Percentiles rank a stretch among this genome's conserved stretches.
phyloP scores from a whole-genome alignment of 2,888 invertebrate genomes.

The Altica lythri region DNA sequence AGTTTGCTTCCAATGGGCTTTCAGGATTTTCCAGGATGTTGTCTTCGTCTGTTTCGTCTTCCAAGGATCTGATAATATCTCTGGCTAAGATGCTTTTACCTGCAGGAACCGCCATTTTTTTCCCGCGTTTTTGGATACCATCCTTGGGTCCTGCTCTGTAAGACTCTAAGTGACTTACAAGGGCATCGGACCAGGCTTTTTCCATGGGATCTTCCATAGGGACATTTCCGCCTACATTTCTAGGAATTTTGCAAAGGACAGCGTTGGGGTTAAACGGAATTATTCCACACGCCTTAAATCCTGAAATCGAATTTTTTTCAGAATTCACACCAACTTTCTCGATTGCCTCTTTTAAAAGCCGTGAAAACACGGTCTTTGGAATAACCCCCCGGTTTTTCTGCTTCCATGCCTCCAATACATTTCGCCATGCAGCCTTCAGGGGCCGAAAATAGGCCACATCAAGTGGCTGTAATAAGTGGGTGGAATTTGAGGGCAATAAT shows the following conservation, averaged over 20 bases:
- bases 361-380: slow-evolving; percentile 6
- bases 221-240: not conserved
- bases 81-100: slow-evolving; percentile 10
- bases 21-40: not conserved
- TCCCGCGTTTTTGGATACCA: slow-evolving; percentile 5
- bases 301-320: slow-evolving; percentile 12
- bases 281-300: slow-evolving; percentile 19
- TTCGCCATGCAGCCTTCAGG: not conserved
- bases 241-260: slow-evolving; percentile 7
- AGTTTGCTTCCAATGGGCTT: not conserved
- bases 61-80: slow-evolving; percentile 1
- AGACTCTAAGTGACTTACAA: slow-evolving; percentile 8
- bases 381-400: not conserved
- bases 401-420: slow-evolving; percentile 5
- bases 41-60: slow-evolving; percentile 7
- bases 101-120: slow-evolving; percentile 14
- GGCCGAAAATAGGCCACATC: slow-evolving; percentile 37
- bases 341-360: slow-evolving; percentile 12
- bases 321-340: slow-evolving; percentile 12
- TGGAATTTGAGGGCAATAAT: slow-evolving; percentile 43
- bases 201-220: not conserved
- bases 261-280: slow-evolving; percentile 12
- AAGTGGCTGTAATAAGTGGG: no score
- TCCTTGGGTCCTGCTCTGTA: not conserved
- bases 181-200: slow-evolving; percentile 5